These are phyloP conservation scores for Drosophila willistoni DNA, from an alignment of 1,140 invertebrate genomes.

Conservation along the genomic window DNA sequence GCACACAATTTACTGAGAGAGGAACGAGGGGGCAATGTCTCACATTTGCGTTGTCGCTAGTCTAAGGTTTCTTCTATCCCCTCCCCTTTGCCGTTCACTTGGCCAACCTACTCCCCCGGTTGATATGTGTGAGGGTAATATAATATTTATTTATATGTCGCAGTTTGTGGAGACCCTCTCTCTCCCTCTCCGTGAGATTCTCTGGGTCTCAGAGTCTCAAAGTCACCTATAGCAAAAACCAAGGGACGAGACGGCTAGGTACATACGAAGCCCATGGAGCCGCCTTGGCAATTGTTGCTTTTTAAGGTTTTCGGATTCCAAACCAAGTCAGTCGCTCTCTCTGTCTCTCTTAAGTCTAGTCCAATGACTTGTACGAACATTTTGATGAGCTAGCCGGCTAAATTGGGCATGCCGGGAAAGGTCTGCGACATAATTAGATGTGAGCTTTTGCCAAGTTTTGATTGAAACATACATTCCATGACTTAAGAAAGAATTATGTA, in stretches of 20 bases:
- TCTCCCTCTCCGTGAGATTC: neutral
- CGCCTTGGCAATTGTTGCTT: conserved; percentile 53
- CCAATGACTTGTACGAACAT: conserved; percentile 48
- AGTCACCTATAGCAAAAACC: conserved; percentile 49
- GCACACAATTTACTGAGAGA: conserved; percentile 26
- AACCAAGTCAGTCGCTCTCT: neutral
- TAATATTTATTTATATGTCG: conserved; percentile 76
- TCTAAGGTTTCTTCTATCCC: conserved; percentile 60
- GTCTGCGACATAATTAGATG: conserved; percentile 31
- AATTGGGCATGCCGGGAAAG: conserved; percentile 10
- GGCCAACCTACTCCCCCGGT: neutral
- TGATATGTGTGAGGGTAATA: conserved; percentile 55
- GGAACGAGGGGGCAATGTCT: conserved; percentile 3
- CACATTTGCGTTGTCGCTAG: conserved; percentile 29
- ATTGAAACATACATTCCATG: too few species aligned
- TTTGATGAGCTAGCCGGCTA: conserved; percentile 2
- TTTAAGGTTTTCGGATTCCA: conserved; percentile 33
- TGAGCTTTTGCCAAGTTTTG: neutral
- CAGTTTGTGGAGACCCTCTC: conserved; percentile 26
- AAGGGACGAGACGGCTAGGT: neutral
- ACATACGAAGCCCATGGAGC: conserved; percentile 31
- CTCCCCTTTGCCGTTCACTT: neutral
- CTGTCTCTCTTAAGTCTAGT: conserved; percentile 29
- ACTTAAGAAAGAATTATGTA: too few species aligned
- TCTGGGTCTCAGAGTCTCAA: conserved; percentile 19